A percentile compares a stretch with the other conserved stretches of the same genome.
Evolutionary conservation across 2,113 vertebrate species (phyloP).

Genomic region (Calidris pugnax): DNA sequence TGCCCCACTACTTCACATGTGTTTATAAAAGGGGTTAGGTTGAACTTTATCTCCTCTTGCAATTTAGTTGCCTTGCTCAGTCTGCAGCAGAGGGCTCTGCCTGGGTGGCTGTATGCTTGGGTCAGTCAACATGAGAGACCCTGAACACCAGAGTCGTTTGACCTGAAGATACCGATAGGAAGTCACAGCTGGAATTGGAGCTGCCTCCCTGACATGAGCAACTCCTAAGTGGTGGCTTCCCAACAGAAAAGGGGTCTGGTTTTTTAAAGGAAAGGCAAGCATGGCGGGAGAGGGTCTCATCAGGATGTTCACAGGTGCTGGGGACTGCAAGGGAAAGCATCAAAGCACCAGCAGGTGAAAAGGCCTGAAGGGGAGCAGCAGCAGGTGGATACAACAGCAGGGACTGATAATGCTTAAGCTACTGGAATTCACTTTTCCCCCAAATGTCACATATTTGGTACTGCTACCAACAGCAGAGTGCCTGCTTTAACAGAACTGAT

Average conservation of each 20-base stretch:
- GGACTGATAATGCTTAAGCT: not conserved
- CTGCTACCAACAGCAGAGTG: not conserved
- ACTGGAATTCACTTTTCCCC: conserved; percentile 1
- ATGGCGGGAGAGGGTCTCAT: not conserved
- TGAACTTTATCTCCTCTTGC: not conserved
- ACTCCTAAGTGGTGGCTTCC: not conserved
- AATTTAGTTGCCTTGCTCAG: not conserved
- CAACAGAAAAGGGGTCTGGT: not conserved
- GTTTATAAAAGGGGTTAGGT: not conserved
- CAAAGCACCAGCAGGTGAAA: not conserved
- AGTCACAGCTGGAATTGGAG: not conserved
- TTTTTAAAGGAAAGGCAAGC: not conserved
- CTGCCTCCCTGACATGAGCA: not conserved
- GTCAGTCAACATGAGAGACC: not conserved
- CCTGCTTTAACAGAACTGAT: not conserved
- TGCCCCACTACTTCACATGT: rapidly evolving
- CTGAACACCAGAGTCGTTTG: not conserved
- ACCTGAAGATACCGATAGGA: not conserved
- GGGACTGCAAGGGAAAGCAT: not conserved
- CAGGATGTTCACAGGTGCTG: not conserved
- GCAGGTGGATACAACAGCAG: not conserved
- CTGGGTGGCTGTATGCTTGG: not conserved
- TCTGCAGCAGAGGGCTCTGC: not conserved
- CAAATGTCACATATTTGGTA: not conserved
- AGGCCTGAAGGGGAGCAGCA: not conserved